phyloP scores from a whole-genome alignment of 2,113 vertebrate species.

The Theristicus caerulescens region DNA sequence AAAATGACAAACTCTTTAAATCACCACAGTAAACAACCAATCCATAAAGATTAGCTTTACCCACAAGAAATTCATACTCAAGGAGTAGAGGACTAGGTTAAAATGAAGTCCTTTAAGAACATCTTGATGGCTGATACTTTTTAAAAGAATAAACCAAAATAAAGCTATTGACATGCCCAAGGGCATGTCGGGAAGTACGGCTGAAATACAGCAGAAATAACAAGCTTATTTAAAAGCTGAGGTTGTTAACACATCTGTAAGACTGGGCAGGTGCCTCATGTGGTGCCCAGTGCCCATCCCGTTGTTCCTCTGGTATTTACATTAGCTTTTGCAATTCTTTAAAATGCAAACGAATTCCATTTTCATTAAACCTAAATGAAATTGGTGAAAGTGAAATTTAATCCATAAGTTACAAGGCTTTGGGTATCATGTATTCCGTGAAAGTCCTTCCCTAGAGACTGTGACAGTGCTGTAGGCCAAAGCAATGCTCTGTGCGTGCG shows the following conservation, averaged over 20 bases:
- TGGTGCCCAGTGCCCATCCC: neutral
- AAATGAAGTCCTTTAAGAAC: neutral
- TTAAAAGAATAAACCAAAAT: neutral
- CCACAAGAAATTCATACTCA: neutral
- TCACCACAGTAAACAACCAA: neutral
- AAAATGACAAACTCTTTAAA: neutral
- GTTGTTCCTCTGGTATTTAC: neutral
- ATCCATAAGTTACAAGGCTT: neutral
- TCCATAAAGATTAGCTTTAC: neutral
- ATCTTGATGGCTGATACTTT: neutral
- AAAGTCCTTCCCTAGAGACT: neutral
- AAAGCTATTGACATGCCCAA: neutral
- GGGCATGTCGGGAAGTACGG: neutral
- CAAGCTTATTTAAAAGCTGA: neutral
- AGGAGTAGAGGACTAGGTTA: neutral
- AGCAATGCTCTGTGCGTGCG: rapidly evolving
- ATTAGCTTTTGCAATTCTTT: neutral
- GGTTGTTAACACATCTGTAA: neutral
- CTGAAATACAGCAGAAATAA: neutral
- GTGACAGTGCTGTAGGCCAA: neutral
- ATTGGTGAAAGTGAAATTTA: neutral
- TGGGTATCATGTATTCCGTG: neutral
- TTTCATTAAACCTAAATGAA: neutral
- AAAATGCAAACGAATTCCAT: neutral
- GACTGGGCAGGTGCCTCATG: neutral